Conservation (phyloP, 2,888 invertebrate species). For the Sycophila texana region DNA sequence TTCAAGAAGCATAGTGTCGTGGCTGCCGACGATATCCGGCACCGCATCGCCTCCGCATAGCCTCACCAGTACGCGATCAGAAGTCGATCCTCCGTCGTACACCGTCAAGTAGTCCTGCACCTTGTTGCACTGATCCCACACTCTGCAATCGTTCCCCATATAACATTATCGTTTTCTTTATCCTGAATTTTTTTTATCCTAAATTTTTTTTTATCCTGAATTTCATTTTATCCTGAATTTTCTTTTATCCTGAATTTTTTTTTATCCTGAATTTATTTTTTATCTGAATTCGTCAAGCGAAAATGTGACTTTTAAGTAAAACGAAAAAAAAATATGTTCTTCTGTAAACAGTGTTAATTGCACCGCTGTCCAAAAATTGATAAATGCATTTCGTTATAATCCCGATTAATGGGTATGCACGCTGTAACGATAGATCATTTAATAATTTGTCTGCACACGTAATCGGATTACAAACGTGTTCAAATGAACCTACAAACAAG, state of each 20-base stretch:
- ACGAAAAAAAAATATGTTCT: too few relatives aligned
- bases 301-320: neutral
- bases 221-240: too few relatives aligned
- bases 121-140: slow-evolving; percentile 89
- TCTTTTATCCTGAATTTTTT: too few relatives aligned
- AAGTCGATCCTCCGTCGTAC: slow-evolving; percentile 85
- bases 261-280: neutral
- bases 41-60: slow-evolving; percentile 90
- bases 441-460: too few relatives aligned
- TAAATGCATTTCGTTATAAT: too few relatives aligned
- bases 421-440: too few relatives aligned
- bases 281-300: neutral
- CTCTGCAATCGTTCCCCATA: slow-evolving; percentile 75
- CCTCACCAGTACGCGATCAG: slow-evolving; percentile 85
- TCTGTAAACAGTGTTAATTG: too few relatives aligned
- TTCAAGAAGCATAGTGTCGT: slow-evolving; percentile 86
- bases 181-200: neutral
- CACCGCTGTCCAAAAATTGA: too few relatives aligned
- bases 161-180: neutral
- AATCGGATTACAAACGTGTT: too few relatives aligned
- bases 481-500: too few relatives aligned
- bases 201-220: too few relatives aligned
- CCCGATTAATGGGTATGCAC: too few relatives aligned
- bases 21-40: slow-evolving; percentile 87
- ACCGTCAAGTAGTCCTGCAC: slow-evolving; percentile 89